A percentile compares a stretch with the other conserved stretches of the same genome.
phyloP scores from a whole-genome alignment of 1,140 invertebrate species.

The Drosophila subpulchrella region DNA sequence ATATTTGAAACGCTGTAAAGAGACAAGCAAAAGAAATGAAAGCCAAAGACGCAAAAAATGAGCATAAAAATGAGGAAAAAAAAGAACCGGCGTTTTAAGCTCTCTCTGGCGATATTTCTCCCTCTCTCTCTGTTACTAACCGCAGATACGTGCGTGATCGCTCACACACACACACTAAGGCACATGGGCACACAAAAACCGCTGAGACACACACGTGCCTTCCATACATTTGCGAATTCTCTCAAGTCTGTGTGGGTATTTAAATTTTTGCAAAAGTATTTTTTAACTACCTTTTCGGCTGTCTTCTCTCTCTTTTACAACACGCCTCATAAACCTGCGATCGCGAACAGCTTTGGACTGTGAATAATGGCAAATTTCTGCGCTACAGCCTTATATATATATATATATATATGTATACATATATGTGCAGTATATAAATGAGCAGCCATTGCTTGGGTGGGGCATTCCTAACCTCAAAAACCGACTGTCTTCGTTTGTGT shows the following conservation, averaged over 20 bases:
- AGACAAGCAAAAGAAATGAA: conserved; percentile 58
- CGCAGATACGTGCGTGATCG: conserved; percentile 72
- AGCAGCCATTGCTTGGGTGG: conserved; percentile 78
- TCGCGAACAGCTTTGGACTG: conserved; percentile 73
- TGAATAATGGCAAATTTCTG: conserved; percentile 79
- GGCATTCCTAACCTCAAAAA: conserved; percentile 82
- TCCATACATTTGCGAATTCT: conserved; percentile 77
- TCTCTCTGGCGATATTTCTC: conserved; percentile 29
- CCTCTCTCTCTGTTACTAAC: conserved; percentile 68
- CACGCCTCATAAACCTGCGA: conserved; percentile 77
- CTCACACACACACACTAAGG: conserved; percentile 53
- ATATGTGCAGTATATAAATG: conserved; percentile 47
- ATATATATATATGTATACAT: conserved; percentile 21
- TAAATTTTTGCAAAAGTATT: conserved; percentile 74
- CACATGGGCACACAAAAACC: conserved; percentile 21
- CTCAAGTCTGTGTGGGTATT: conserved; percentile 43
- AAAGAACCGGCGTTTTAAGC: conserved; percentile 77
- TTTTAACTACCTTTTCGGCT: conserved; percentile 37
- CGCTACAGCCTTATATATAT: conserved; percentile 56
- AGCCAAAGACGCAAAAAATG: conserved; percentile 49
- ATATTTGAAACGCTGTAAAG: conserved; percentile 82
- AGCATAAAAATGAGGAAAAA: conserved; percentile 42
- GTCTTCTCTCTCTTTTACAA: conserved; percentile 51
- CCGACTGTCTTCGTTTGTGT: conserved; percentile 31
- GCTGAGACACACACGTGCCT: conserved; percentile 78